Percentiles rank a stretch among this genome's conserved stretches.
These are phyloP conservation scores for Naja naja DNA, from an alignment of 2,113 vertebrate genomes.

Conservation along the genomic window DNA sequence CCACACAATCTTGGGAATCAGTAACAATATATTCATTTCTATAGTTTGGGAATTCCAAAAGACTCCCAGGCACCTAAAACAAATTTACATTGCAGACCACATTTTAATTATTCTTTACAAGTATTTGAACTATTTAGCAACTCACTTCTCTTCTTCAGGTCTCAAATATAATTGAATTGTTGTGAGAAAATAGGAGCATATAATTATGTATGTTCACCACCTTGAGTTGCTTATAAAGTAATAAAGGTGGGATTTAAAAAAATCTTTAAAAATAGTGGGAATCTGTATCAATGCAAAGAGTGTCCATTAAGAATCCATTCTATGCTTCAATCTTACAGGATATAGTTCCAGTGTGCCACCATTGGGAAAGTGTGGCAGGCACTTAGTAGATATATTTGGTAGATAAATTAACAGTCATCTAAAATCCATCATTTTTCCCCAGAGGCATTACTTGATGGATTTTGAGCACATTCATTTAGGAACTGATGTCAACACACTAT, in stretches of 20 bases:
- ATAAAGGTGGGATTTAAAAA: background rate
- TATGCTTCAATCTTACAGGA: background rate
- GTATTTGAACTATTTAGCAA: background rate
- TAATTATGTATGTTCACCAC: background rate
- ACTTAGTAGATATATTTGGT: background rate
- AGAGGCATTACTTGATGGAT: background rate
- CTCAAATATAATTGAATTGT: background rate
- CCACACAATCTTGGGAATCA: background rate
- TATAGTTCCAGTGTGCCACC: background rate
- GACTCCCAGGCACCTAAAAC: background rate
- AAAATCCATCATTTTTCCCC: background rate
- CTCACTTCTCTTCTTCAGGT: no score
- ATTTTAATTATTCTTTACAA: background rate
- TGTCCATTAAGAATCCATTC: background rate
- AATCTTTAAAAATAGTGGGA: background rate
- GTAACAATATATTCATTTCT: background rate
- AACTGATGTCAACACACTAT: background rate
- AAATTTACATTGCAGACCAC: background rate
- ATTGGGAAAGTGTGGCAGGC: background rate
- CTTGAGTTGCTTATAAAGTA: background rate
- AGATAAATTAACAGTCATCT: background rate
- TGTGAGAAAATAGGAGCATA: background rate
- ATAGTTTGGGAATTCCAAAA: background rate
- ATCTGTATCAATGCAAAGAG: background rate
- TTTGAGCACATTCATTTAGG: background rate